A percentile compares a stretch with the other conserved stretches of the same genome.
Conservation (phyloP, 2,113 vertebrate genomes). For the Emydocephalus ijimae region DNA sequence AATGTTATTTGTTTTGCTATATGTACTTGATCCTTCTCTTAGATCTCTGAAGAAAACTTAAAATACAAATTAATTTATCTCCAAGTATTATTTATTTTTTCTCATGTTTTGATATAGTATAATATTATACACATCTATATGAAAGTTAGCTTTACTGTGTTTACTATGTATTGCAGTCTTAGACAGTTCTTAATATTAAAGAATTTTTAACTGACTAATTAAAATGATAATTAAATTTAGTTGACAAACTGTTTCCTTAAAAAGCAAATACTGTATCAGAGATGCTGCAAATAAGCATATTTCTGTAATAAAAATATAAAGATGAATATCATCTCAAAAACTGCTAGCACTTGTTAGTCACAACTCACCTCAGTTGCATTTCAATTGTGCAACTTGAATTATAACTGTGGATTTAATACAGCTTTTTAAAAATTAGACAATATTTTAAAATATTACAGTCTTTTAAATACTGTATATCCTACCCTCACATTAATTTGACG, state of each 20-base stretch:
- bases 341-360: neutral
- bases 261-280: slow-evolving; percentile 31
- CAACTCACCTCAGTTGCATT: neutral
- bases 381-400: neutral
- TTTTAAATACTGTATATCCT: neutral
- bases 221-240: neutral
- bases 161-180: neutral
- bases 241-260: neutral
- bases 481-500: neutral
- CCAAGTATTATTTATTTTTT: neutral
- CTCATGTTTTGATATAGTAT: neutral
- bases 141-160: neutral
- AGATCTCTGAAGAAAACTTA: accelerated
- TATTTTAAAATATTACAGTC: neutral
- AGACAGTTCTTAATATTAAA: neutral
- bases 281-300: slow-evolving; percentile 1
- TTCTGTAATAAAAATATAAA: slow-evolving; percentile 2
- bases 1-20: accelerated
- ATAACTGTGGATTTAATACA: neutral
- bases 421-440: neutral
- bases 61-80: neutral
- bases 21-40: neutral
- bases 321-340: neutral
- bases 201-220: neutral
- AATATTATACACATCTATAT: neutral